Evolutionary conservation across 2,888 invertebrate genomes (phyloP), one percentile per base, ranked within the genome.

Genomic region (Andrena chrysosceles): DNA sequence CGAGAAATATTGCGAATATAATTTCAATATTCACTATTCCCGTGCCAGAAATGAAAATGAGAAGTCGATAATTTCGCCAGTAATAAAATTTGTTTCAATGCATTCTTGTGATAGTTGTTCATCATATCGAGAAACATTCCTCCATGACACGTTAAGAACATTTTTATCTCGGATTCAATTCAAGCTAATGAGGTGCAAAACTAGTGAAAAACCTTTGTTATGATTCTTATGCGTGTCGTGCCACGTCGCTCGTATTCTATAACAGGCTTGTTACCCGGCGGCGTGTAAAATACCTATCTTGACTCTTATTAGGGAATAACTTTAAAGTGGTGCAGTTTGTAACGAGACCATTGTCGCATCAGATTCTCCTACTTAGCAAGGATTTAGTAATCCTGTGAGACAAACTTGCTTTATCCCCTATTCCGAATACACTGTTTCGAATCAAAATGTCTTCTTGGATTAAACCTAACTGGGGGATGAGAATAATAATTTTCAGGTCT

Each of bases 221-320:
- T 63, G 59, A 70, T 72, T 69, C 72, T 52, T 52, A 71, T 49
- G 84, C 63, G 72, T 71, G 66, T 72, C 56, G 56, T 1, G 31
- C 23, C 26, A 54, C 54, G 77, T 77, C 75, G 60, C 29, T 69
- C 56, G 70, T 72, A 74, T 85, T 84, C 77, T 77, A 71, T 71
- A 72, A 77, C 74, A 59, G 63, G 68, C 70, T 60, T 71, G 71
- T 85, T 81, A 77, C 52, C 72, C 74, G 42, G 56, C 62, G 31
- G 68, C 63, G 64, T 81, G 76, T 80, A 84, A 74, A 81, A 74
- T 76, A 69, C 77, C 67, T 64, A 59, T 70, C 59, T 70, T 35
- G 60, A 71, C 75, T 71, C 85, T 81, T 71, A 81, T 85, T 85
- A 85, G 77, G 62, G 77, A 71, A 52, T 68, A 75, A 84, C 54